A percentile compares a stretch with the other conserved stretches of the same genome.
Conservation (phyloP, 1,140 invertebrate genomes). For the Diabrotica virgifera region DNA sequence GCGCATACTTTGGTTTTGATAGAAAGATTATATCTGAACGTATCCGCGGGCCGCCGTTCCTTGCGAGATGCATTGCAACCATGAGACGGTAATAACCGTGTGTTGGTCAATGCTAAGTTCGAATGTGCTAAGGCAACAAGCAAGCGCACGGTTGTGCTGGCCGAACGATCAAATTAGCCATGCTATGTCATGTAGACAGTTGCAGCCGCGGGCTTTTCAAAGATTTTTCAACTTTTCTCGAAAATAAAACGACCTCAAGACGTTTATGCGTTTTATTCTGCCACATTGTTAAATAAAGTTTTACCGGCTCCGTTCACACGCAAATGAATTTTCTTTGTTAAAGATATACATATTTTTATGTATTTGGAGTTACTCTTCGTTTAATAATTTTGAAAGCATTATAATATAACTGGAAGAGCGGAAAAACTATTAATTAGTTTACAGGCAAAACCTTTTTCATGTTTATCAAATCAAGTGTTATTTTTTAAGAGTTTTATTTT, state of each 20-base stretch:
- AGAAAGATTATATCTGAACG: conserved; percentile 29
- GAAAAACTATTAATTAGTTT: no score
- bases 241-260: conserved; percentile 3
- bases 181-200: conserved; percentile 23
- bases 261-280: neutral
- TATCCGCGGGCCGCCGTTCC: conserved; percentile 12
- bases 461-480: no score
- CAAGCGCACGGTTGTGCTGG: neutral
- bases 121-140: neutral
- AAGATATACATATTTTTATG: no score
- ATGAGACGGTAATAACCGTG: conserved; percentile 22
- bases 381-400: no score
- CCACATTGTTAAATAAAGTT: no score
- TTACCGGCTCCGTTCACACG: no score
- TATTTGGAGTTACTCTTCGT: no score
- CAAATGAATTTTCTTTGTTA: no score
- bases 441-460: no score
- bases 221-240: conserved; percentile 16
- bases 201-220: conserved; percentile 12
- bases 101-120: neutral
- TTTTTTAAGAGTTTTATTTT: no score
- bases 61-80: conserved; percentile 18
- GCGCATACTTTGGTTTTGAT: conserved; percentile 29
- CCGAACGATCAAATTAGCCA: conserved; percentile 25
- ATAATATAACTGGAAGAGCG: no score